Percentiles rank a stretch among this genome's conserved stretches.
Conservation (phyloP, 1,140 invertebrate genomes). For the Scaptodrosophila lebanonensis region DNA sequence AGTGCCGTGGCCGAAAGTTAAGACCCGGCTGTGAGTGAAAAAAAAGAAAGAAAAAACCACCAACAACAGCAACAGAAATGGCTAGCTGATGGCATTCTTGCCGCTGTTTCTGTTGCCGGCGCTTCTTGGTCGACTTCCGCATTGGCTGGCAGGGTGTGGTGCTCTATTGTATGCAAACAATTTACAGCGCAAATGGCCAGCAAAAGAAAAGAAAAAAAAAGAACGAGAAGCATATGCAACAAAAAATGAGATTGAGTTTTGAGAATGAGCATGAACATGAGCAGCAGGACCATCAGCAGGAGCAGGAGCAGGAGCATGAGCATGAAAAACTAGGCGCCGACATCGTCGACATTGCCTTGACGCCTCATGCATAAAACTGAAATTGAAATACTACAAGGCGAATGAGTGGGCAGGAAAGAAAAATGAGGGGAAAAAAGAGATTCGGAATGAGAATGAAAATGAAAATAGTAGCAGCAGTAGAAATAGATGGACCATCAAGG, state of each 20-base stretch:
- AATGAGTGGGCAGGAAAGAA: neutral
- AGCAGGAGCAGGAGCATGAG: too few species aligned
- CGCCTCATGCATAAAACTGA: slow-evolving; percentile 67
- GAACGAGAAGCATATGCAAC: slow-evolving; percentile 7
- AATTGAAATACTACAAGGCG: slow-evolving; percentile 50
- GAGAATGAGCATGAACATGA: slow-evolving; percentile 31
- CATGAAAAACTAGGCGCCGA: slow-evolving; percentile 52
- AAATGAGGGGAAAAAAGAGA: slow-evolving; percentile 14
- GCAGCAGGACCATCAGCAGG: too few species aligned
- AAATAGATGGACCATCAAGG: slow-evolving; percentile 28
- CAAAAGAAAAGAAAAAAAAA: slow-evolving; percentile 23
- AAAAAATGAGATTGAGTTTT: slow-evolving; percentile 36
- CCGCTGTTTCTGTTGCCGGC: too few species aligned
- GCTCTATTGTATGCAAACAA: slow-evolving; percentile 66
- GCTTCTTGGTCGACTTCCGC: too few species aligned
- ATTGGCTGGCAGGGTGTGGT: too few species aligned
- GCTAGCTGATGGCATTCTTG: too few species aligned
- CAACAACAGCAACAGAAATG: too few species aligned
- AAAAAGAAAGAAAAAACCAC: neutral
- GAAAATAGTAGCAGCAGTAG: slow-evolving; percentile 6
- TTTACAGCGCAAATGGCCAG: slow-evolving; percentile 60
- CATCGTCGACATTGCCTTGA: too few species aligned
- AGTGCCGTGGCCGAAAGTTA: slow-evolving; percentile 52
- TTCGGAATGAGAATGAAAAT: slow-evolving; percentile 18
- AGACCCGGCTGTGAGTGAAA: too few species aligned